Evolutionary conservation across 2,113 vertebrate genomes (phyloP), one percentile per base, ranked within the genome.

Genomic region (Aegithalos caudatus): DNA sequence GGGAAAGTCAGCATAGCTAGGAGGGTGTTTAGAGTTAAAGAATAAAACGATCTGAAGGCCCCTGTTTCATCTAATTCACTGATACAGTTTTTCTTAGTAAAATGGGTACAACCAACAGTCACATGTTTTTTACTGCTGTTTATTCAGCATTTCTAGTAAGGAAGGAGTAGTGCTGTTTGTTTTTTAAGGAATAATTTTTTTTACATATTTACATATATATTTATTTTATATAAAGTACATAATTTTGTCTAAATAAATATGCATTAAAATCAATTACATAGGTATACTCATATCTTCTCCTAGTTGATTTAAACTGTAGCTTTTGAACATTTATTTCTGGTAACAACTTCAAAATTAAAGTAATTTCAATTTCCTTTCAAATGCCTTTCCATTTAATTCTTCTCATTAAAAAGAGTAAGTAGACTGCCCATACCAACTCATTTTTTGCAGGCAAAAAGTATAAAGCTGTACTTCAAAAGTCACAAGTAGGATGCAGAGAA

Each of bases 401-500:
- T 13, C 9, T 74, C 3, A 33, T 76, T 76, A 53, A 80, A 90
- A 37, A 11, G 12, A 70, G 3, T 21, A 61, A 86, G 25, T 40
- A 40, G 8, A 48, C 8, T 77, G 20, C 8, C 9, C 8, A 35
- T 38, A 48, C 2, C 3, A 81, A 57, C 14, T 65, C 11, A 38
- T 14, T 57, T 61, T 56, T 12, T 0, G 3, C 0, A 2, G 1
- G 2, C 64, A 67, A 76, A 81, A 78, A 13, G 1, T 45, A 54
- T 33, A 89, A 72, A 77, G 35, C 1, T 1, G 15, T 54, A 60
- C 8, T 47, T 60, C 13, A 79, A 64, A 82, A 20, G 8, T 18
- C 58, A 78, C 66, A 21, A 77, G 11, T 5, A 37, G 29, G 40
- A 61, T 56, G 6, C 16, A 77, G 25, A 57, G 33, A 72, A 72